Conservation (phyloP, 2,888 invertebrate genomes). For the Galerucella pusilla region DNA sequence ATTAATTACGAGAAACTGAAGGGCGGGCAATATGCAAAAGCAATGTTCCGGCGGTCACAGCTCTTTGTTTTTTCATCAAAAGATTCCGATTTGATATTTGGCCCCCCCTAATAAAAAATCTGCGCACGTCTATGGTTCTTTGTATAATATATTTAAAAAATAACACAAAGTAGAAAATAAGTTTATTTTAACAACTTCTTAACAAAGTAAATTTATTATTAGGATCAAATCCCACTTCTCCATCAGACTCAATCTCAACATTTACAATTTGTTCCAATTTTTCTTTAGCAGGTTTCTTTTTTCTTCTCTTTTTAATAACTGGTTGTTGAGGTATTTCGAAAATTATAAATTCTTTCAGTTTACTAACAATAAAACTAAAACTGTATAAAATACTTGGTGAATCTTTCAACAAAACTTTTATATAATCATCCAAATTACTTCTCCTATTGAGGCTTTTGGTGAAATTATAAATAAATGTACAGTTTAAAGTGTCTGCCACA, state of each 20-base stretch:
- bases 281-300: slow-evolving; percentile 39
- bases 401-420: slow-evolving; percentile 46
- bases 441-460: slow-evolving; percentile 70
- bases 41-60: no score
- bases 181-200: slow-evolving; percentile 3
- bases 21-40: no score
- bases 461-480: slow-evolving; percentile 81
- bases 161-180: background rate
- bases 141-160: no score
- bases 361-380: slow-evolving; percentile 11
- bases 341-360: background rate
- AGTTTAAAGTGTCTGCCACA: slow-evolving; percentile 76
- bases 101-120: no score
- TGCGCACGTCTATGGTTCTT: no score
- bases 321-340: background rate
- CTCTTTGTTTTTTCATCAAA: no score
- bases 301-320: slow-evolving; percentile 9
- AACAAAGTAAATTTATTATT: slow-evolving; percentile 19
- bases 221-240: slow-evolving; percentile 9
- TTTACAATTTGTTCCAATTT: slow-evolving; percentile 47
- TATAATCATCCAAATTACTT: slow-evolving; percentile 49
- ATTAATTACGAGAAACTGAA: no score
- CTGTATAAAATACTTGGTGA: slow-evolving; percentile 34
- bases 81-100: no score
- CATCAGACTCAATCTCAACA: slow-evolving; percentile 22